Conservation (phyloP, 2,888 invertebrate genomes). For the Caenorhabditis uteleia region DNA sequence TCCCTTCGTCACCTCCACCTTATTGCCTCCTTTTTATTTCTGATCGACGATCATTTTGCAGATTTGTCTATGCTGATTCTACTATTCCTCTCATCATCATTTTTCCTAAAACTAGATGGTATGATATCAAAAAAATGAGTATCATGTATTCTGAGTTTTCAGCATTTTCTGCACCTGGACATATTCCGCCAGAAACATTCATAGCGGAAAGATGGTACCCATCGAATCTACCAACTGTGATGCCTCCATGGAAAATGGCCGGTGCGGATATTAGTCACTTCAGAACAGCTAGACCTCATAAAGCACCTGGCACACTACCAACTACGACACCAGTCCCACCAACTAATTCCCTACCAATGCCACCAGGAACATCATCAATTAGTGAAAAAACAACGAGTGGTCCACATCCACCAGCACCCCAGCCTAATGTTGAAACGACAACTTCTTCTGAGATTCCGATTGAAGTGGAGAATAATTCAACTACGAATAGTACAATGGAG, state of each 20-base stretch:
- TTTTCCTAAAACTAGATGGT: too few species aligned
- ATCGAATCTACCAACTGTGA: slow-evolving; percentile 45
- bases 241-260: slow-evolving; percentile 48
- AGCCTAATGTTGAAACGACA: neutral
- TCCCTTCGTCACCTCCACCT: too few species aligned
- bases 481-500: slow-evolving; percentile 5
- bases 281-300: slow-evolving; percentile 36
- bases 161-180: slow-evolving; percentile 46
- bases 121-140: too few species aligned
- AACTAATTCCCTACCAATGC: slow-evolving; percentile 30
- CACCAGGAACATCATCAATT: slow-evolving; percentile 15
- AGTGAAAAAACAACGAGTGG: neutral
- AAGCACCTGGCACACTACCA: slow-evolving; percentile 18
- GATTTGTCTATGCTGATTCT: too few species aligned
- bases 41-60: too few species aligned
- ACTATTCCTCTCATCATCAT: too few species aligned
- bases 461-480: neutral
- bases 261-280: slow-evolving; percentile 41
- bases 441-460: neutral
- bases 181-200: slow-evolving; percentile 40
- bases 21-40: too few species aligned
- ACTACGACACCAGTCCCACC: slow-evolving; percentile 17
- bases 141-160: slow-evolving; percentile 6
- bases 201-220: slow-evolving; percentile 50
- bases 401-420: slow-evolving; percentile 25